These are phyloP conservation scores for Gasterosteus nipponicus DNA, from an alignment of 2,113 vertebrate genomes.

Conservation along the genomic window DNA sequence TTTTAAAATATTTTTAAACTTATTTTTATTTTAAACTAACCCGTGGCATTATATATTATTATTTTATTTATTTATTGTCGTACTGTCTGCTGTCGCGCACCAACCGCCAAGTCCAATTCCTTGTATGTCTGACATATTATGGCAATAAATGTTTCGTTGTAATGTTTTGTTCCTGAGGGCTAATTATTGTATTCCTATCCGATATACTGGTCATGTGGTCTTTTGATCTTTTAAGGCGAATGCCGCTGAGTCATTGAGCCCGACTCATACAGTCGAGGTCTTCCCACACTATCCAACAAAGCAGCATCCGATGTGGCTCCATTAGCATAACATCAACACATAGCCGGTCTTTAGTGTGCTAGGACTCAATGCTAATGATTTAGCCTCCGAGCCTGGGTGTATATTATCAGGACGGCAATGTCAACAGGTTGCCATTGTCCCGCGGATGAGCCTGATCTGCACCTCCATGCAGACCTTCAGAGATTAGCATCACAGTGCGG, in stretches of 20 bases:
- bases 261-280: neutral
- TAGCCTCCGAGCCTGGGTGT: conserved; percentile 53
- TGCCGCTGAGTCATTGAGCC: conserved; percentile 1
- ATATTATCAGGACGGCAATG: conserved; percentile 51
- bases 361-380: conserved; percentile 75
- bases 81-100: too few species aligned
- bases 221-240: conserved; percentile 3
- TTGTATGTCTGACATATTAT: too few species aligned
- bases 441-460: conserved; percentile 56
- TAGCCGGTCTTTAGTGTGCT: conserved; percentile 34
- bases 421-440: conserved; percentile 74
- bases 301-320: conserved; percentile 14
- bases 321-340: conserved; percentile 63
- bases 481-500: conserved; percentile 76
- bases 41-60: too few species aligned
- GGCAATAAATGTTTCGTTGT: too few species aligned
- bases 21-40: too few species aligned
- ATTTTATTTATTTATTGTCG: too few species aligned
- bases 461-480: conserved; percentile 59
- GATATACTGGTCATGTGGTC: neutral
- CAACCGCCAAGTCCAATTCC: too few species aligned
- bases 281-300: conserved; percentile 45
- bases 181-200: neutral
- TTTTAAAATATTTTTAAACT: too few species aligned
- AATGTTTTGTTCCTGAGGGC: neutral